phyloP scores from a whole-genome alignment of 2,797 vertebrate genomes.

The Masticophis lateralis region DNA sequence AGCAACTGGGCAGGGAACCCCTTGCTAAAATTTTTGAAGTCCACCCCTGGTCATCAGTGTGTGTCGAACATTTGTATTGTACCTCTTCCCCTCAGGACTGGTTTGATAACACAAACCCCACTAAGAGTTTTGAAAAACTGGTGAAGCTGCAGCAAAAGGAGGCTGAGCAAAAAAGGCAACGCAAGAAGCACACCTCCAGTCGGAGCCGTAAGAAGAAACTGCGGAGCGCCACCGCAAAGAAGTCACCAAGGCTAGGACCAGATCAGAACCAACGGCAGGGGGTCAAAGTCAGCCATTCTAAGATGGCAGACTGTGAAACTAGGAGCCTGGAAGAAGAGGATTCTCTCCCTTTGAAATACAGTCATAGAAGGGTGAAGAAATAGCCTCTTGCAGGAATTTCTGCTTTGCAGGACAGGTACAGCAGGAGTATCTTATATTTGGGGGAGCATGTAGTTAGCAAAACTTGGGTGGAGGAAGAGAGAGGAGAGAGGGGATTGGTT shows the following conservation, averaged over 20 bases:
- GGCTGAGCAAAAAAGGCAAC: slow-evolving; percentile 63
- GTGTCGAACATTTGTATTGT: neutral
- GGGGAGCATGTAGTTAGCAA: neutral
- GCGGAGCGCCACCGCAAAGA: slow-evolving; percentile 47
- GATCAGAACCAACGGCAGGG: slow-evolving; percentile 53
- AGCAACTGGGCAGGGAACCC: too few relatives aligned
- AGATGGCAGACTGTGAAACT: slow-evolving; percentile 3
- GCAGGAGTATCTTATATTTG: neutral
- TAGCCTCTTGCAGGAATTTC: slow-evolving; percentile 32
- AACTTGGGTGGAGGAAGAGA: neutral
- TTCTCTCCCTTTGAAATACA: slow-evolving; percentile 52
- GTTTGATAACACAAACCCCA: slow-evolving; percentile 87
- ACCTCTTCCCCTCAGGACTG: slow-evolving; percentile 80
- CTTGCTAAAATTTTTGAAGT: too few relatives aligned
- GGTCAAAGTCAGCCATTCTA: slow-evolving; percentile 56
- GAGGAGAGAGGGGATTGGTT: neutral
- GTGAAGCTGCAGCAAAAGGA: slow-evolving; percentile 81
- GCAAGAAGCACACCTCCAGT: slow-evolving; percentile 59
- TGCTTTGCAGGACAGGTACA: neutral
- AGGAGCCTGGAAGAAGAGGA: slow-evolving; percentile 43
- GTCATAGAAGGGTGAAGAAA: slow-evolving; percentile 62
- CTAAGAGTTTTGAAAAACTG: slow-evolving; percentile 85
- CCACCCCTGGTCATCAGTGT: too few relatives aligned
- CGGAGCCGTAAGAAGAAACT: slow-evolving; percentile 59
- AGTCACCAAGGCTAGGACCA: slow-evolving; percentile 36